These are phyloP conservation scores for Homarus americanus DNA, from an alignment of 1,140 invertebrate species.

Conservation along the genomic window DNA sequence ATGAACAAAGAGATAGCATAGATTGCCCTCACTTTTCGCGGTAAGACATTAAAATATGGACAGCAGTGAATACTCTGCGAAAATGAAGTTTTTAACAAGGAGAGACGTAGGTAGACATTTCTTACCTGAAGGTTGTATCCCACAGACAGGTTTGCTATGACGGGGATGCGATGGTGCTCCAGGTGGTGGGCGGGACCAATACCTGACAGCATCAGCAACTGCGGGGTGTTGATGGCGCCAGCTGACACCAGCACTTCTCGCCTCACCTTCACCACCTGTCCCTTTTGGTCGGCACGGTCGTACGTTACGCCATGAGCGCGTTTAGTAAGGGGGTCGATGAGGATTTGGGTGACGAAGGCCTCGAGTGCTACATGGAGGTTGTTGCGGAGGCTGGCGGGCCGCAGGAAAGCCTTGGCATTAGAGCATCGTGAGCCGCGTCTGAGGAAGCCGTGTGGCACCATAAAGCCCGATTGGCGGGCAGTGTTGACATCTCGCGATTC, in stretches of 20 bases:
- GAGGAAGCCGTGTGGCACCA: slow-evolving; percentile 34
- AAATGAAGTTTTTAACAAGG: too few species aligned
- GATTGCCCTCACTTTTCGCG: too few species aligned
- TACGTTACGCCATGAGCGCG: neutral
- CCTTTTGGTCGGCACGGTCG: neutral
- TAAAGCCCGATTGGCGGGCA: slow-evolving; percentile 86
- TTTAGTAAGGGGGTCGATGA: neutral
- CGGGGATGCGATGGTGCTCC: neutral
- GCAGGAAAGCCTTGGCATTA: slow-evolving; percentile 38
- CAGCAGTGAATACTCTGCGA: too few species aligned
- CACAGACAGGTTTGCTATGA: slow-evolving; percentile 31
- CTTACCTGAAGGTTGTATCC: slow-evolving; percentile 43
- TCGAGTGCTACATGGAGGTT: slow-evolving; percentile 34
- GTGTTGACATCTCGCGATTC: slow-evolving; percentile 94
- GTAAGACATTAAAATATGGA: too few species aligned
- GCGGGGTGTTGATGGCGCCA: slow-evolving; percentile 43
- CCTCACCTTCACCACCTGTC: neutral
- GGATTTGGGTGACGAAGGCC: slow-evolving; percentile 5
- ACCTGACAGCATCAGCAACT: slow-evolving; percentile 49
- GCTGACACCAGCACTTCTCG: slow-evolving; percentile 38
- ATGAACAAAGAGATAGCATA: too few species aligned
- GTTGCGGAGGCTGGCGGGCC: slow-evolving; percentile 16
- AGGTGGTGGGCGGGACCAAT: slow-evolving; percentile 36
- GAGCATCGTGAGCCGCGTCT: slow-evolving; percentile 25
- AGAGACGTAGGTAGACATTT: too few species aligned